Conservation (phyloP, 2,888 invertebrate genomes). For the Lamellibrachia satsuma region DNA sequence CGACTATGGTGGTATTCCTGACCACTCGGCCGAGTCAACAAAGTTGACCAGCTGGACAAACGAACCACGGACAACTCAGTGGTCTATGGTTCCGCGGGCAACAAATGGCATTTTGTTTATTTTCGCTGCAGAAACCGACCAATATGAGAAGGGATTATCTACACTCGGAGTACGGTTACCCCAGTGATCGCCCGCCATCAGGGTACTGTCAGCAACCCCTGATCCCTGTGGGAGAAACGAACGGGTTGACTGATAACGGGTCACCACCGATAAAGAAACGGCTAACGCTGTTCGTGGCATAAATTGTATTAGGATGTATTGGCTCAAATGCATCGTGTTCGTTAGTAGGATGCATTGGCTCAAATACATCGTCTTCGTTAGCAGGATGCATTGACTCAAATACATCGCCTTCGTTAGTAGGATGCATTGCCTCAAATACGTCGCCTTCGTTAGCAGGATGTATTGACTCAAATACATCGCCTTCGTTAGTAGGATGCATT, state of each 20-base stretch:
- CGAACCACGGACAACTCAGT: not conserved
- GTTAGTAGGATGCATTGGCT: not conserved
- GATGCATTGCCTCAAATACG: no score
- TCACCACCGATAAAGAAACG: not conserved
- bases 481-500: no score
- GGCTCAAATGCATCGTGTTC: not conserved
- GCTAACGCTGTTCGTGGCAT: not conserved
- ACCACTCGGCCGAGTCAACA: constrained; percentile 10
- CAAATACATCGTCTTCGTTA: not conserved
- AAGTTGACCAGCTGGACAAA: not conserved
- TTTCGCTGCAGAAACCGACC: not conserved
- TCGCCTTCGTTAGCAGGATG: no score
- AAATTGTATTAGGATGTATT: no score
- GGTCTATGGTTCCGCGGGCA: not conserved
- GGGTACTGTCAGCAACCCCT: not conserved
- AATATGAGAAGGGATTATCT: not conserved
- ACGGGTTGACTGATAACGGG: not conserved
- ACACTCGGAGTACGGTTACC: not conserved
- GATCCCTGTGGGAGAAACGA: not conserved
- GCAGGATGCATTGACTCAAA: no score
- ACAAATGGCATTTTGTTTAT: not conserved
- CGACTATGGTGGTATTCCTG: not conserved
- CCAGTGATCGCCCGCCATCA: not conserved
- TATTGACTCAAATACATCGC: no score
- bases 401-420: no score